These are phyloP conservation scores for Drosophila mettleri DNA, from an alignment of 2,888 invertebrate genomes.

Conservation along the genomic window DNA sequence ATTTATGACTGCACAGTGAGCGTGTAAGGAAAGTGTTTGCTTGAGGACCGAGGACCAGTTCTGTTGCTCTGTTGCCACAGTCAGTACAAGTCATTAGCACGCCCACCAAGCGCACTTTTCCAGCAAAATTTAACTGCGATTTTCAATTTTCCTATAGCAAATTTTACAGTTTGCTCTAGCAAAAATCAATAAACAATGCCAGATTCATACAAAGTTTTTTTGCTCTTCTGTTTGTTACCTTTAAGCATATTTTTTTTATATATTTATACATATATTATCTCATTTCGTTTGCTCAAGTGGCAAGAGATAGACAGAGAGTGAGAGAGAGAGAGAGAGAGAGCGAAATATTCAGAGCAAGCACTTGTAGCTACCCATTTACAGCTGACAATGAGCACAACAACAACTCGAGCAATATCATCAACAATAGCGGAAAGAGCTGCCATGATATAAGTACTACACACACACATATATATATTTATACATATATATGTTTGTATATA, in stretches of 20 bases:
- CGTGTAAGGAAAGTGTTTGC: constrained; percentile 37
- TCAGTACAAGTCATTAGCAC: constrained; percentile 57
- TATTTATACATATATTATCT: constrained; percentile 48
- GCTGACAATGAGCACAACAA: constrained; percentile 55
- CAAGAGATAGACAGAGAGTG: background rate
- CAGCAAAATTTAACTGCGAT: constrained; percentile 44
- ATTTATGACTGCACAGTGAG: constrained; percentile 43
- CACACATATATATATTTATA: constrained; percentile 15
- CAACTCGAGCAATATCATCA: constrained; percentile 60
- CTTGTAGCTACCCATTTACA: constrained; percentile 62
- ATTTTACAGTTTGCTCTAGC: constrained; percentile 60
- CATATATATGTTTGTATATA: background rate
- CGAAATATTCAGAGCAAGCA: constrained; percentile 37
- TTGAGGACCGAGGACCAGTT: background rate
- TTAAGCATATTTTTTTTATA: constrained; percentile 28
- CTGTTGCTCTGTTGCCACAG: constrained; percentile 1
- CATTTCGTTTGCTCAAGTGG: constrained; percentile 70
- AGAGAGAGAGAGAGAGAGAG: constrained; percentile 2
- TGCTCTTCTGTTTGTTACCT: constrained; percentile 33
- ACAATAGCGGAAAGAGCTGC: constrained; percentile 56
- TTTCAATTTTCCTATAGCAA: constrained; percentile 18
- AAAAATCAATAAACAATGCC: constrained; percentile 77
- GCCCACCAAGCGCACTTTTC: constrained; percentile 28
- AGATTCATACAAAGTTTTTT: constrained; percentile 49
- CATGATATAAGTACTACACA: constrained; percentile 45